Conservation (phyloP, 1,140 invertebrate genomes). For the Brachionus rotundiformis region DNA sequence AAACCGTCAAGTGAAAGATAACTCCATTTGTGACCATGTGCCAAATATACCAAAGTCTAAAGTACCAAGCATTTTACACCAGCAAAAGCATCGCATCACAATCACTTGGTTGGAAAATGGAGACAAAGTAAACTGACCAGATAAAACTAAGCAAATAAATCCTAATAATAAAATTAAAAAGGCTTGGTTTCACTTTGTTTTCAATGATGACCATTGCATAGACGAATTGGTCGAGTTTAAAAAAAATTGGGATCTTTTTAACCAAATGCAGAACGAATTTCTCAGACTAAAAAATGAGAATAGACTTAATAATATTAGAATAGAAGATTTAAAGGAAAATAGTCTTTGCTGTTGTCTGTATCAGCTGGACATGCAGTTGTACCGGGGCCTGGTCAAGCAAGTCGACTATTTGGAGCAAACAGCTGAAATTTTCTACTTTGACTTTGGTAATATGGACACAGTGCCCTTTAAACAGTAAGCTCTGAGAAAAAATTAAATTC, state of each 20-base stretch:
- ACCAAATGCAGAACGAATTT: background rate
- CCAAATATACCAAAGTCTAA: background rate
- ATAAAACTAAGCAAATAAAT: background rate
- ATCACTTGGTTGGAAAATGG: background rate
- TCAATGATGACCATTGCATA: background rate
- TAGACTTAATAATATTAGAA: background rate
- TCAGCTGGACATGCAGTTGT: background rate
- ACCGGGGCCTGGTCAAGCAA: background rate
- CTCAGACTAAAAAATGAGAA: background rate
- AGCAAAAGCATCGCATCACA: background rate
- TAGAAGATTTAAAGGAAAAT: background rate
- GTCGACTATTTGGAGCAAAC: background rate
- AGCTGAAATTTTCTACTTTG: background rate
- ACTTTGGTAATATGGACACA: background rate
- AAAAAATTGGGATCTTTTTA: background rate
- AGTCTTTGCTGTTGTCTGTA: background rate
- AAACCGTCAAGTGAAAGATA: background rate
- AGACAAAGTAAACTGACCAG: background rate
- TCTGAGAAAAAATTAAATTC: background rate
- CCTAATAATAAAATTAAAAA: background rate
- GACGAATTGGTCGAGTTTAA: background rate
- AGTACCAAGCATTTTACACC: background rate
- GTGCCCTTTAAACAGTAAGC: background rate
- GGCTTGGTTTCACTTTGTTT: conserved; percentile 16
- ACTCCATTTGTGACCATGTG: background rate